Conservation (phyloP, 2,888 invertebrate species). For the Sylvicola cinctus region DNA sequence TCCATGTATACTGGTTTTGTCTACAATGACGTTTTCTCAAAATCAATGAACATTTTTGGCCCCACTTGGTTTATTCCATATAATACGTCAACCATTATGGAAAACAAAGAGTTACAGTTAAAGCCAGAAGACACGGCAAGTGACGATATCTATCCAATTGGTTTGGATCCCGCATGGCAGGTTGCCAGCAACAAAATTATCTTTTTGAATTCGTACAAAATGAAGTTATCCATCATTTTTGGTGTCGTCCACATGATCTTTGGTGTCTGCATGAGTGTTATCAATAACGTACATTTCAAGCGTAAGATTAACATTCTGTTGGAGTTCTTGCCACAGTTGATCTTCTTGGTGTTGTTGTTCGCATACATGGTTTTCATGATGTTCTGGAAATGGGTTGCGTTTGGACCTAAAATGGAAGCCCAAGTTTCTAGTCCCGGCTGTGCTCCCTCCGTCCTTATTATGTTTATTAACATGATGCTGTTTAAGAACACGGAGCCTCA, state of each 20-base stretch:
- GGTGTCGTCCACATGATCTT: constrained; percentile 90
- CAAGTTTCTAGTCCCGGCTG: constrained; percentile 27
- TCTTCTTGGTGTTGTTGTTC: constrained; percentile 77
- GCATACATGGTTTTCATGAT: constrained; percentile 82
- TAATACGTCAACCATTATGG: constrained; percentile 27
- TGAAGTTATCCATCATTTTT: constrained; percentile 87
- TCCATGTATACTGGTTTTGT: constrained; percentile 96
- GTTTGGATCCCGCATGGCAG: constrained; percentile 63
- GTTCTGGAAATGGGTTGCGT: constrained; percentile 76
- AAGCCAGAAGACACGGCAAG: constrained; percentile 32
- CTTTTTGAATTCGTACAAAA: constrained; percentile 88
- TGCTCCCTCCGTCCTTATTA: constrained; percentile 56
- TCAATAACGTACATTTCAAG: constrained; percentile 53
- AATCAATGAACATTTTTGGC: constrained; percentile 85
- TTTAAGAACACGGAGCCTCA: constrained; percentile 28
- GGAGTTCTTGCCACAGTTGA: constrained; percentile 77
- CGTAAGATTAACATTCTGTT: constrained; percentile 46
- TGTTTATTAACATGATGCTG: constrained; percentile 62
- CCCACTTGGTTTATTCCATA: constrained; percentile 55
- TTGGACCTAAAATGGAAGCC: constrained; percentile 29
- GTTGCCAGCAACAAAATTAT: constrained; percentile 74
- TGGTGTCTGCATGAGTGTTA: constrained; percentile 66
- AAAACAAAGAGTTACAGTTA: constrained; percentile 31
- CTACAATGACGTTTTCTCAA: constrained; percentile 95
- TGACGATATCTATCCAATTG: constrained; percentile 44